Conservation (phyloP, 1,140 invertebrate species). For the Portunus trituberculatus region DNA sequence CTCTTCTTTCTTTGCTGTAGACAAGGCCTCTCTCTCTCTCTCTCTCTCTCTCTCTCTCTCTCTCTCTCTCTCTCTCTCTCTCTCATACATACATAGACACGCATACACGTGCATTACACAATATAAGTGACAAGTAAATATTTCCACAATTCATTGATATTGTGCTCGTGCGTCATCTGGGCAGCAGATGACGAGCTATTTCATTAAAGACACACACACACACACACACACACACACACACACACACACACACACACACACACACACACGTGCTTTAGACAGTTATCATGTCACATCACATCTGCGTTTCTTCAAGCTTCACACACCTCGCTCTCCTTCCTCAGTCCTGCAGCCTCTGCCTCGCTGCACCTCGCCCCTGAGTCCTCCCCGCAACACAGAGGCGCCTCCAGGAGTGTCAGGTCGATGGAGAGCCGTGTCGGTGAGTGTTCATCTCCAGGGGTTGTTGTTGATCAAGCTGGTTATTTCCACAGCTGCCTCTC, state of each 20-base stretch:
- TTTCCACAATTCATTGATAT: too few species aligned
- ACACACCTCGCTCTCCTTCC: background rate
- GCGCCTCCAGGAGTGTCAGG: slow-evolving; percentile 48
- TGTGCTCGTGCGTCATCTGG: too few species aligned
- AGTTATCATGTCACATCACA: background rate
- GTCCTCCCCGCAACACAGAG: background rate
- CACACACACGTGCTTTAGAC: background rate
- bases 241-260: background rate
- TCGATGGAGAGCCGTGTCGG: slow-evolving; percentile 35
- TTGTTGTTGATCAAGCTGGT: slow-evolving; percentile 59
- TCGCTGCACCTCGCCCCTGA: background rate
- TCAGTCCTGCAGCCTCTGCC: background rate
- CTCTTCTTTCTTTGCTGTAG: background rate
- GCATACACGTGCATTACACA: too few species aligned
- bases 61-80: too few species aligned
- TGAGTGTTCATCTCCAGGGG: slow-evolving; percentile 43
- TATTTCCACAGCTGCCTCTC: slow-evolving; percentile 45
- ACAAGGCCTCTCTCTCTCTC: background rate
- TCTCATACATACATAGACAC: too few species aligned
- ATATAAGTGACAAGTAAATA: too few species aligned
- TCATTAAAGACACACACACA: background rate
- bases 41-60: background rate
- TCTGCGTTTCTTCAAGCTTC: background rate
- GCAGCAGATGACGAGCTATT: too few species aligned
- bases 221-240: background rate